phyloP scores from a whole-genome alignment of 92 coral and sea anemone species.

The Porites cylindrica region DNA sequence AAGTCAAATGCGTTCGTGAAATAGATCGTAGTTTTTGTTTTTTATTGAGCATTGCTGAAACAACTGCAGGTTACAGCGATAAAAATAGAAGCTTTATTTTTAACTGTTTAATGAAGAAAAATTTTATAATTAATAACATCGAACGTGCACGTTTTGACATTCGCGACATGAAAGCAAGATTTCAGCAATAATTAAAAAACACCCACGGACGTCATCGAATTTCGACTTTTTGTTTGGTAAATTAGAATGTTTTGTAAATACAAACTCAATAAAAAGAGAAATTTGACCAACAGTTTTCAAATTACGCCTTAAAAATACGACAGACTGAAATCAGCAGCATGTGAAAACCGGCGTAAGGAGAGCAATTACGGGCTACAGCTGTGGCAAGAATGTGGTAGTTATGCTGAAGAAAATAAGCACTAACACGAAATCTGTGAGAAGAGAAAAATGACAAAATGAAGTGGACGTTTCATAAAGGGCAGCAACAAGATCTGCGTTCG shows the following conservation, averaged over 20 bases:
- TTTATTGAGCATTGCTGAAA: neutral
- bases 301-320: neutral
- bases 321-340: neutral
- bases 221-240: slow-evolving; percentile 9
- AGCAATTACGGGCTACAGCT: no score
- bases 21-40: neutral
- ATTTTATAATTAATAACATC: neutral
- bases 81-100: neutral
- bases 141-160: neutral
- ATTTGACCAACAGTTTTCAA: no score
- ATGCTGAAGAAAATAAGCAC: no score
- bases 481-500: no score
- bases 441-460: no score
- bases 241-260: neutral
- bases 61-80: neutral
- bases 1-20: no score
- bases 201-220: neutral
- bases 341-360: no score
- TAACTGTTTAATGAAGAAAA: slow-evolving; percentile 5
- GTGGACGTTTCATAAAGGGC: no score
- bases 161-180: neutral
- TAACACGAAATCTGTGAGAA: no score
- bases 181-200: slow-evolving; percentile 14
- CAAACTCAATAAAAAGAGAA: no score
- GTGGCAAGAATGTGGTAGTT: no score